Percentiles rank a stretch among this genome's conserved stretches.
Evolutionary conservation across 30 jellyfish, hydroid and myxozoan genomes (phyloP).

Genomic region (Turritopsis dohrnii): DNA sequence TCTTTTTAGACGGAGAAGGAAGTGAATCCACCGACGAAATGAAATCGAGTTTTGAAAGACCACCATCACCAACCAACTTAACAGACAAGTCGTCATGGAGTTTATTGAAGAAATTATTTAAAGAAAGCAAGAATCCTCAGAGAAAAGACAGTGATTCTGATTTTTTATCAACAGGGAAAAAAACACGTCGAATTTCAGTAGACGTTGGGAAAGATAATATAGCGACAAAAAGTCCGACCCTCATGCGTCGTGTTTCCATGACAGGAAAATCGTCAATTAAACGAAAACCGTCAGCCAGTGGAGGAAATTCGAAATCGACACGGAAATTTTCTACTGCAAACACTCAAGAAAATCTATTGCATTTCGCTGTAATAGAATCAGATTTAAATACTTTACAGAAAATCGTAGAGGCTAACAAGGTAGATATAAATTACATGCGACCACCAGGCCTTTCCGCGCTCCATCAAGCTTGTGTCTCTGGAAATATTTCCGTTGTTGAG

Average conservation of each 20-base stretch:
- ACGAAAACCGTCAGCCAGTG: conserved; percentile 1
- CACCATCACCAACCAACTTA: not conserved
- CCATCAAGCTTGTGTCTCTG: conserved; percentile 43
- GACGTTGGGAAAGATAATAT: not conserved
- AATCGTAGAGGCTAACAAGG: not conserved
- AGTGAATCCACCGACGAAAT: not conserved
- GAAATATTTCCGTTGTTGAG: conserved; percentile 1
- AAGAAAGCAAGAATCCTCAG: not conserved
- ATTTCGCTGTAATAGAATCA: conserved; percentile 2
- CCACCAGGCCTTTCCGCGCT: conserved; percentile 38
- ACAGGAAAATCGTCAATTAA: not conserved
- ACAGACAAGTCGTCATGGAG: conserved; percentile 10
- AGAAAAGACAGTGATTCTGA: not conserved
- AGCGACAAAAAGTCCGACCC: not conserved
- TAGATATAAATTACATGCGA: conserved; percentile 29
- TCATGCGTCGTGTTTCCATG: not conserved
- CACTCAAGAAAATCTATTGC: conserved; percentile 21
- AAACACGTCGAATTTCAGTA: conserved; percentile 3
- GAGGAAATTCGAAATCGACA: not conserved
- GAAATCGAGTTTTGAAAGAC: no score
- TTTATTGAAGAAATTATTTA: not conserved
- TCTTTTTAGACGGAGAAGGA: not conserved
- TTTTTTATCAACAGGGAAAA: not conserved
- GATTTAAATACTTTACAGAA: conserved; percentile 15
- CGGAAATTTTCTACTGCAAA: conserved; percentile 31